phyloP scores from a whole-genome alignment of 1,140 invertebrate genomes.

The Apis mellifera region DNA sequence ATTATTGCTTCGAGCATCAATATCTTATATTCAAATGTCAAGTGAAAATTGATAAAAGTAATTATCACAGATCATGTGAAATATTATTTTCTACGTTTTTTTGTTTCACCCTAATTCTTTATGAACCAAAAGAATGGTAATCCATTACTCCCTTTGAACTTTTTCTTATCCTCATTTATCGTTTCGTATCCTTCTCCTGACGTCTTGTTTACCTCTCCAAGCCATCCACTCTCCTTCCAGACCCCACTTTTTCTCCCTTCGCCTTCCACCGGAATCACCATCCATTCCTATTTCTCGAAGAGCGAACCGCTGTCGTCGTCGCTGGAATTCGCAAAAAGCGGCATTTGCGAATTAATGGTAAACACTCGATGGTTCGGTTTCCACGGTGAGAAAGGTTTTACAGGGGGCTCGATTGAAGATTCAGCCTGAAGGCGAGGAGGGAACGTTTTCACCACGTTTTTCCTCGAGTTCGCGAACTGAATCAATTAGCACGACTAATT shows the following conservation, averaged over 20 bases:
- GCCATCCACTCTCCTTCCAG: neutral
- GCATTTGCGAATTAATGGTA: slow-evolving; percentile 62
- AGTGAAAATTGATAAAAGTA: too few species aligned
- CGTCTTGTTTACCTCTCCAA: slow-evolving; percentile 30
- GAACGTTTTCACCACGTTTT: neutral
- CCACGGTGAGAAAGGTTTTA: slow-evolving; percentile 52
- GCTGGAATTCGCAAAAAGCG: slow-evolving; percentile 46
- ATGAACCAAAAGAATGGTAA: neutral
- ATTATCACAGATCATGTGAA: too few species aligned
- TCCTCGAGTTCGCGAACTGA: neutral
- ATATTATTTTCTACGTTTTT: too few species aligned
- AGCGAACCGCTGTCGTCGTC: slow-evolving; percentile 10
- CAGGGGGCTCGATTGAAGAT: neutral
- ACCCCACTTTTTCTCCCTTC: neutral
- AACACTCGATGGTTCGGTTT: slow-evolving; percentile 21
- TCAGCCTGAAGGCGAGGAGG: neutral
- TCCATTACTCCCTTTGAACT: neutral
- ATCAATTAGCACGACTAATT: neutral
- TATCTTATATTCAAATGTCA: too few species aligned
- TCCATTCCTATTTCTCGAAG: slow-evolving; percentile 34
- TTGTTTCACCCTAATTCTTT: neutral
- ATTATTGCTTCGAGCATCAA: too few species aligned
- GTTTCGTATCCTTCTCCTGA: slow-evolving; percentile 19
- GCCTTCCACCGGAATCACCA: slow-evolving; percentile 2
- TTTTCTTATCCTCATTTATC: neutral